Percentiles rank a stretch among this genome's conserved stretches.
Conservation (phyloP, 2,797 vertebrate species). For the Zalophus californianus region DNA sequence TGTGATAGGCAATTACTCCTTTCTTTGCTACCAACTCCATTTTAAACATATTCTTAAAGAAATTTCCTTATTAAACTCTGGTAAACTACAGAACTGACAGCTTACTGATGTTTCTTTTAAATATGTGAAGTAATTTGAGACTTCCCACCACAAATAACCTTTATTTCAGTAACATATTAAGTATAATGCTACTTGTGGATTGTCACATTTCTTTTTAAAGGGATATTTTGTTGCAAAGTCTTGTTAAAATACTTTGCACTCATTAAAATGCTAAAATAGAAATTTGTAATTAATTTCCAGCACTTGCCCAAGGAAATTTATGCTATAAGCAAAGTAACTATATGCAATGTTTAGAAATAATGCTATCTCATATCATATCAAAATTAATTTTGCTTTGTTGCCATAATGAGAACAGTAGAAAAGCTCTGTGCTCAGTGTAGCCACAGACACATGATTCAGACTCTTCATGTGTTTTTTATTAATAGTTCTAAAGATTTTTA, state of each 20-base stretch:
- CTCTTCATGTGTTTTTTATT: background rate
- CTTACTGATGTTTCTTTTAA: constrained; percentile 36
- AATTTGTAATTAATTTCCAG: constrained; percentile 54
- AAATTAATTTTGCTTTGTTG: constrained; percentile 28
- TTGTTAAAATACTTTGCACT: constrained; percentile 46
- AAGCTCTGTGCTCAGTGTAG: background rate
- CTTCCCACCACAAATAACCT: constrained; percentile 8
- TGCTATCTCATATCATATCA: background rate
- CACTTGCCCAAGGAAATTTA: constrained; percentile 46
- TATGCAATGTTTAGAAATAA: constrained; percentile 36
- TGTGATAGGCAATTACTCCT: constrained; percentile 58
- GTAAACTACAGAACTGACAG: constrained; percentile 12
- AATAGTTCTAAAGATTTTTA: background rate
- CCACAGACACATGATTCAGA: background rate
- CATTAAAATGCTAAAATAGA: constrained; percentile 67
- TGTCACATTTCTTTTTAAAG: constrained; percentile 23
- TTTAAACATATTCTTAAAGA: constrained; percentile 60
- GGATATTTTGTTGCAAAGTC: constrained; percentile 12
- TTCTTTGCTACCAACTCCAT: constrained; percentile 40
- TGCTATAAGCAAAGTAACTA: constrained; percentile 39
- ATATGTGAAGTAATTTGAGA: constrained; percentile 1
- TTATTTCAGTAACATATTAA: constrained; percentile 56
- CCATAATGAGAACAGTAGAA: background rate
- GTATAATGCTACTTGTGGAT: background rate
- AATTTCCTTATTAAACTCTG: background rate